Evolutionary conservation across 2,888 invertebrate genomes (phyloP), one percentile per base, ranked within the genome.

Genomic region (Pollenia labialis): DNA sequence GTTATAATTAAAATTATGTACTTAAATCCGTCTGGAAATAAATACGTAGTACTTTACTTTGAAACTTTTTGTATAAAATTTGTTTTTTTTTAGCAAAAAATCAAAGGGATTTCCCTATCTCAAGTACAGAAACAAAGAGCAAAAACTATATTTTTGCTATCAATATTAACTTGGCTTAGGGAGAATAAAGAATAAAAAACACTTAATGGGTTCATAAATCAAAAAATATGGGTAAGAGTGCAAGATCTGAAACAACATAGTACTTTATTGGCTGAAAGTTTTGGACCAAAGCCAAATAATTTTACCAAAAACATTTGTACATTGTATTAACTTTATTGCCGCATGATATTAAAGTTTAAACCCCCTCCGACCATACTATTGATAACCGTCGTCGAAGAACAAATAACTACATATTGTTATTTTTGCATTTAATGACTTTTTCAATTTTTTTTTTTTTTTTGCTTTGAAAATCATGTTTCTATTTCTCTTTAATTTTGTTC

Each of bases 91-190:
- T 54, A 18, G 10, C 16, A 18, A 16, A 18, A 9, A 32, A 58
- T 32, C 4, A 66, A 64, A 64, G 48, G 66, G 66, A 66, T 66
- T 66, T 66, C 32, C 48, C 66, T 48, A 66, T 66, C 66, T 46
- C 32, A 42, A 32, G 42, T 3, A 16, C 9, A n/a, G 7, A 16
- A 42, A 62, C 16, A 42, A 42, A 42, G 42, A 44, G 40, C 8
- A n/a, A 60, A 42, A 40, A 40, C 1, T 60, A 60, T 40, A 40
- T 12, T 23, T 23, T 60, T 9, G 2, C n/a, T 32, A 40, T 60
- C 40, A 60, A n/a, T n/a, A 56, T 8, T 16, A n/a, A 56, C 7
- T 23, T 54, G 54, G 54, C 18, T 18, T 54, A 32, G 10, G 18
- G 56, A 8, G 18, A 12, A 23, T 11, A 23, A 23, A 7, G 18